Percentiles rank a stretch among this genome's conserved stretches.
Conservation (phyloP, 1,140 invertebrate species). For the Apocrypta bakeri region DNA sequence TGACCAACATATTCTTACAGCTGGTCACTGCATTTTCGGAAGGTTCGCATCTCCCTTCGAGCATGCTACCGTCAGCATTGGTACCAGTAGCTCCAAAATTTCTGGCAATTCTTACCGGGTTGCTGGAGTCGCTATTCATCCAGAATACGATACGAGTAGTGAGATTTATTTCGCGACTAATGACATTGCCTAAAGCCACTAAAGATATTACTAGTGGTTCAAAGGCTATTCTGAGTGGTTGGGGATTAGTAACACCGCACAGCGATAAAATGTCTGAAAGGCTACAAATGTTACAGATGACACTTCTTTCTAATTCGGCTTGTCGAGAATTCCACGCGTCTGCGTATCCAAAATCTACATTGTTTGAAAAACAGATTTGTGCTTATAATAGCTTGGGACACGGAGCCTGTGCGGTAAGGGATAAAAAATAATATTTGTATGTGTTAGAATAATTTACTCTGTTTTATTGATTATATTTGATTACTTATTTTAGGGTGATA, state of each 20-base stretch:
- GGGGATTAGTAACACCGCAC: no score
- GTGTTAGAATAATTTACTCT: neutral
- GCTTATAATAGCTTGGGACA: neutral
- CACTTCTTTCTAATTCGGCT: no score
- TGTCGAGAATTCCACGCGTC: neutral
- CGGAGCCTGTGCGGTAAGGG: neutral
- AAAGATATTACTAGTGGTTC: constrained; percentile 1
- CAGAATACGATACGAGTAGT: neutral
- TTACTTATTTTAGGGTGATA: constrained; percentile 27
- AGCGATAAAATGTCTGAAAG: no score
- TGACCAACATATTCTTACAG: constrained; percentile 8
- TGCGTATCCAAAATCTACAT: neutral
- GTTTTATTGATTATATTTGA: neutral
- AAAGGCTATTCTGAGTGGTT: no score
- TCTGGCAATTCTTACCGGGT: neutral
- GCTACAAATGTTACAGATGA: neutral
- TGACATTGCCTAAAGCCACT: constrained; percentile 16
- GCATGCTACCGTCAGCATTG: neutral
- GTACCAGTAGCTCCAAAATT: neutral
- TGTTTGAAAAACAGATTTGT: neutral
- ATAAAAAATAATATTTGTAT: neutral
- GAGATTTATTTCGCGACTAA: neutral
- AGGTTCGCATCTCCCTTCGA: neutral
- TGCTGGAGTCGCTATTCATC: neutral
- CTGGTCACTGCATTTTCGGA: neutral